Evolutionary conservation across 2,113 vertebrate species (phyloP), one percentile per base, ranked within the genome.

Genomic region (Castor canadensis): DNA sequence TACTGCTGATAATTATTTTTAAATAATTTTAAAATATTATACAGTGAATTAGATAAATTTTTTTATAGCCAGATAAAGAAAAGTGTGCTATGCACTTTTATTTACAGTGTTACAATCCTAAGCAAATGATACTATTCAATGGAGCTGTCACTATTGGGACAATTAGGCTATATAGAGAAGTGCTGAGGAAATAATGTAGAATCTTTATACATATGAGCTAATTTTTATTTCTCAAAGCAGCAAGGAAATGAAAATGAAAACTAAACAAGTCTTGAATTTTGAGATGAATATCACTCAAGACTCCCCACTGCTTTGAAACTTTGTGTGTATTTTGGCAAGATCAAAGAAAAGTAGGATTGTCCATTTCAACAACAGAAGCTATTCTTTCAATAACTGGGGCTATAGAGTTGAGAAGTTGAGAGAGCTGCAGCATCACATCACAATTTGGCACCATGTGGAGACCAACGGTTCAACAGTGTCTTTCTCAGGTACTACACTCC

Each of bases 1-100:
- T 17, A 60, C 2, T 91, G 77, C n/a, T 96, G 67, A 91, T 62
- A 97, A 96, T 62, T 13, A 45, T 76, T n/a, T n/a, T n/a, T n/a
- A n/a, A n/a, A n/a, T n/a, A n/a, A n/a, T 96, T 90, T 9, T 89
- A 43, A 81, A 45, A 85, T 54, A 49, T 5, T 71, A 45, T 62
- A 26, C 73, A 90, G 2, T 9, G 20, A 43, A 1, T 96, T 92
- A 7, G 35, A 73, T 82, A 2, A 6, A 94, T 92, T 28, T 76
- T 2, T 38, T 67, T 94, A 79, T 96, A 47, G 11, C 92, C 19
- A 11, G 77, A 56, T 49, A 24, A 91, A 66, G 24, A 88, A 80
- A 10, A 30, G 67, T 89, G 40, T 1, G 15, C 24, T 58, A 91
- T 72, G 16, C 2, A 49, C 20, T 69, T 4, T 9, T 47, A n/a